Base-by-base conservation (phyloP, 2,888 invertebrate genomes). In the Rhimphoctona megacephalus region DNA sequence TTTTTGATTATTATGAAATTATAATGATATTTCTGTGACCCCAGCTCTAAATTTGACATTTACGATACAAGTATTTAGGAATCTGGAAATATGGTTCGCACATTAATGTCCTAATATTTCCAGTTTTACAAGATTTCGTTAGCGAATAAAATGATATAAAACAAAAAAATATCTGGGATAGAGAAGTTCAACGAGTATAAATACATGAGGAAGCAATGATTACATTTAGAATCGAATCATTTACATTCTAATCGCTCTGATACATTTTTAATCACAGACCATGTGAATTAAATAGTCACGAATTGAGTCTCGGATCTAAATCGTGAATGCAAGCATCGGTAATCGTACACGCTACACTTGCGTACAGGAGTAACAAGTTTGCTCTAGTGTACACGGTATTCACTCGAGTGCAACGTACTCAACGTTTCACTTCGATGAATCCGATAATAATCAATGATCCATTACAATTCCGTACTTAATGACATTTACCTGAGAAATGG, bases 361-460 rank as follows among this genome's bases (percentile, higher is more conserved):
- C 52, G 33, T 52, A 36, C 46, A 33, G 70, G 14, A 46, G 43
- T 46, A 46, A 80, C 67, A n/a, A 49, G 46, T 67, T 17, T 43
- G 57, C 30, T 36, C 22, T 39, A 61, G 46, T 52, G 17, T 33
- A 19, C 19, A 67, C 14, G 30, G 17, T 79, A 46, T 67, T 73
- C 43, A 22, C 72, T 73, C 83, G 54, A 79, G 73, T 83, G 73
- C 33, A 79, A 80, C 74, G 74, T 19, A 61, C 36, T 46, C 25
- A 8, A 54, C 69, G 83, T 79, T 79, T 52, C 83, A 57, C 73
- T 49, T 69, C 73, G 61, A 79, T 74, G 69, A 80, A 67, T 80
- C 74, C 49, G 43, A 73, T 73, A 76, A 76, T 81, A 57, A 67
- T 73, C 17, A 76, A 70, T 64, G 61, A 81, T 69, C 52, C 43